These are phyloP conservation scores for Pogonus chalceus DNA, from an alignment of 1,140 invertebrate species.

Conservation along the genomic window DNA sequence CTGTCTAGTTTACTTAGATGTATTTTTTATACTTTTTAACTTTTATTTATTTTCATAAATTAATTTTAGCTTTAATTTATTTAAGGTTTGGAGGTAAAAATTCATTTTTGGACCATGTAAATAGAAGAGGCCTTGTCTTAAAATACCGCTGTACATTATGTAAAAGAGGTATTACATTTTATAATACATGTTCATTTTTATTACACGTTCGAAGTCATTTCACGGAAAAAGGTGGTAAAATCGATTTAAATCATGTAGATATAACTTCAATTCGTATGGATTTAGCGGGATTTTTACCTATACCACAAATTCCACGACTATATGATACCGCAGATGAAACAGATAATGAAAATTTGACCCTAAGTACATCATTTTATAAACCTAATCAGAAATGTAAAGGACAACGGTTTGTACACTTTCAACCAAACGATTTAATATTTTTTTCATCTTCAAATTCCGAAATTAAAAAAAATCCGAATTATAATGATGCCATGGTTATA, in stretches of 20 bases:
- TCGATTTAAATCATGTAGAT: constrained; percentile 24
- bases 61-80: too few relatives aligned
- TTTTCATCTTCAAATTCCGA: constrained; percentile 1
- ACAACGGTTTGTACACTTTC: constrained; percentile 19
- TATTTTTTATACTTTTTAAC: too few relatives aligned
- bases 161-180: constrained; percentile 20
- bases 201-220: constrained; percentile 27
- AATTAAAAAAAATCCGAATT: background rate
- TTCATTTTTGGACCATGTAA: constrained; percentile 27
- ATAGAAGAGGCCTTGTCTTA: constrained; percentile 21
- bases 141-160: constrained; percentile 25
- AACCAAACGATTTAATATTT: constrained; percentile 23
- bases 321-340: constrained; percentile 25
- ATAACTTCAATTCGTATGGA: constrained; percentile 19
- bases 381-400: constrained; percentile 20
- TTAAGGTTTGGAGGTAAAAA: constrained; percentile 25
- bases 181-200: constrained; percentile 28
- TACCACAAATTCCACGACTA: constrained; percentile 20
- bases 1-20: too few relatives aligned
- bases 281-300: constrained; percentile 22
- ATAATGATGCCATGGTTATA: constrained; percentile 14
- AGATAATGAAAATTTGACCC: constrained; percentile 11
- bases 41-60: too few relatives aligned
- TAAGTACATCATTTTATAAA: constrained; percentile 25
- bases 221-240: constrained; percentile 17